Base-by-base conservation (phyloP, 2,888 invertebrate species). In the Eulithis prunata region DNA sequence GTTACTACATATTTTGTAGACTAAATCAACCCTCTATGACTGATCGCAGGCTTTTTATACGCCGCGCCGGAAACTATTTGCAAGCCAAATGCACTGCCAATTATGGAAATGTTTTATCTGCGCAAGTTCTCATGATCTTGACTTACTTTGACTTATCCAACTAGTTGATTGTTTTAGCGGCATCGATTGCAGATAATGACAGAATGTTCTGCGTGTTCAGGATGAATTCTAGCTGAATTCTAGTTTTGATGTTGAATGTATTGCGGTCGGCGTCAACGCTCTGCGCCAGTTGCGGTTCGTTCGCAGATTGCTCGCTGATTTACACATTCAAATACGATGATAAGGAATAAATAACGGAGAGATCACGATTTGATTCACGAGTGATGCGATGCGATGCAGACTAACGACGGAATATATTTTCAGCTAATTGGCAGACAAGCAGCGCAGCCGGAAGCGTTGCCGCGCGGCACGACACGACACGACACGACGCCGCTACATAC, bases 41-140 rank as follows among this genome's bases (percentile, higher is more conserved):
- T 54, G 72, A 68, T 66, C 64, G 62, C 60, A 65, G 32, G 62
- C 64, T 56, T 54, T 53, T 43, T 51, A 55, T 56, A 21, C 46
- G 49, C 69, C 71, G 71, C 46, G 49, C 69, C 71, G 71, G 72
- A 71, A 62, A 52, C 66, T 14, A 65, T 70, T 71, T 71, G 68
- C 72, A 70, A 71, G 51, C 65, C 71, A 68, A 71, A 71, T 71
- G 62, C 46, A 52, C 1, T 55, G 57, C 57, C 49, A 21, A 49
- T 49, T 43, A 64, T 58, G 55, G 51, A 64, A 66, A 66, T 62
- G 57, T 68, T 63, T 45, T 60, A 59, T 67, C 63, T 60, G 53
- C 36, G 53, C 36, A 5, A 32, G 52, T 59, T 56, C 56, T 59
- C 67, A 60, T 62, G 32, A 38, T 32, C 43, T 47, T 28, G 12